Evolutionary conservation across 1,140 invertebrate species (phyloP).

Genomic region (Caenorhabditis briggsae): DNA sequence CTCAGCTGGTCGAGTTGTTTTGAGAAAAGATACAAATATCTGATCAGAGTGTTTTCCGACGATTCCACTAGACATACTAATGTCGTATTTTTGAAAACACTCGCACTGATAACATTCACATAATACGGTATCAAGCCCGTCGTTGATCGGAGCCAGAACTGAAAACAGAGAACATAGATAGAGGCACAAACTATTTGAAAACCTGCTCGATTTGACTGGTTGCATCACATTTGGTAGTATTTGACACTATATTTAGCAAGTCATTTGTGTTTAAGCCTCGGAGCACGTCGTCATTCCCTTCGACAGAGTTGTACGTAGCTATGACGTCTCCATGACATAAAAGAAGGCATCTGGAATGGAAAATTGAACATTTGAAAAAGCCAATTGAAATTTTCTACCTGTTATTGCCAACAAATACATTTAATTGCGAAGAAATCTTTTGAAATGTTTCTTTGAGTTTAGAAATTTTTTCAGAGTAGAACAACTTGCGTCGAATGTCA

Average conservation of each 20-base stretch:
- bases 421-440: slow-evolving; percentile 36
- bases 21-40: slow-evolving; percentile 32
- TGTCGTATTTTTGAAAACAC: slow-evolving; percentile 30
- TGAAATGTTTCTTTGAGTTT: slow-evolving; percentile 12
- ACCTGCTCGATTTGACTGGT: slow-evolving; percentile 28
- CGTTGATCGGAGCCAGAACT: slow-evolving; percentile 39
- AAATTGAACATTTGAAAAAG: neutral
- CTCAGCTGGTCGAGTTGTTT: slow-evolving; percentile 34
- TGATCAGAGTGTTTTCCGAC: slow-evolving; percentile 20
- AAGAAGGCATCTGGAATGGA: neutral
- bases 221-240: slow-evolving; percentile 33
- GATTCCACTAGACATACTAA: slow-evolving; percentile 33
- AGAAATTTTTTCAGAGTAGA: slow-evolving; percentile 3
- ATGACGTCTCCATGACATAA: slow-evolving; percentile 7
- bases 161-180: neutral
- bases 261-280: neutral
- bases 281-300: neutral
- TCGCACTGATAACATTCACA: slow-evolving; percentile 44
- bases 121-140: slow-evolving; percentile 26
- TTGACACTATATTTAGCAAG: slow-evolving; percentile 13
- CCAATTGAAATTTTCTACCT: neutral
- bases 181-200: neutral
- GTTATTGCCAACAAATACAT: slow-evolving; percentile 4
- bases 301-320: slow-evolving; percentile 12
- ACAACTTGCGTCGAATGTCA: slow-evolving; percentile 23